phyloP scores from a whole-genome alignment of 2,888 invertebrate species.

The Trachelus stipa region DNA sequence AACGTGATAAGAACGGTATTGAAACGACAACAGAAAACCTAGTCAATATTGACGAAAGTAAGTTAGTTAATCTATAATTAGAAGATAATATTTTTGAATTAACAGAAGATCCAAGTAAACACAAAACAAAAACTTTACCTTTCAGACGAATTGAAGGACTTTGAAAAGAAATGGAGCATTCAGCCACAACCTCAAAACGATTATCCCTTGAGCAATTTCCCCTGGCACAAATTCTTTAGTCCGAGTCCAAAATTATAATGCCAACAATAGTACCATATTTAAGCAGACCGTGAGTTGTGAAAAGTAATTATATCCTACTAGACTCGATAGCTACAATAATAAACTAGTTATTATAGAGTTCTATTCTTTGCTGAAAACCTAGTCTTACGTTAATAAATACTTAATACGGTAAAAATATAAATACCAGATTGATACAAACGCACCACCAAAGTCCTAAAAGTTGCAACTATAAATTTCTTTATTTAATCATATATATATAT shows the following conservation, averaged over 20 bases:
- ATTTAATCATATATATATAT: constrained; percentile 44
- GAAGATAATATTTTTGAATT: constrained; percentile 1
- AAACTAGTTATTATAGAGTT: not conserved
- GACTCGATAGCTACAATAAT: not conserved
- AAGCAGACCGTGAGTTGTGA: not conserved
- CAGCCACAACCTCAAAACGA: constrained; percentile 15
- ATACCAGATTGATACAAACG: not conserved
- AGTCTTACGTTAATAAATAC: not conserved
- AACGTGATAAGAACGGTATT: constrained; percentile 53
- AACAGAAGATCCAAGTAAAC: not conserved
- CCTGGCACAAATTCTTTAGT: constrained; percentile 58
- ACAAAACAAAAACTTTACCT: not conserved
- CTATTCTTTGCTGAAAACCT: not conserved
- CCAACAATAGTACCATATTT: not conserved
- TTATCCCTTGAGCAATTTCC: constrained; percentile 31
- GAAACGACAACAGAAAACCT: constrained; percentile 57
- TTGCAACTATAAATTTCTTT: constrained; percentile 48
- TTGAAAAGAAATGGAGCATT: constrained; percentile 41
- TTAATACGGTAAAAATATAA: not conserved
- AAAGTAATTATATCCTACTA: not conserved
- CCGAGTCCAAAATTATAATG: constrained; percentile 52
- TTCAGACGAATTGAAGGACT: constrained; percentile 49
- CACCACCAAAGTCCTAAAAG: not conserved
- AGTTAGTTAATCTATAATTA: constrained; percentile 21
- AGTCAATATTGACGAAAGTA: constrained; percentile 57